phyloP scores from a whole-genome alignment of 2,888 invertebrate species.

The Diloba caeruleocephala region DNA sequence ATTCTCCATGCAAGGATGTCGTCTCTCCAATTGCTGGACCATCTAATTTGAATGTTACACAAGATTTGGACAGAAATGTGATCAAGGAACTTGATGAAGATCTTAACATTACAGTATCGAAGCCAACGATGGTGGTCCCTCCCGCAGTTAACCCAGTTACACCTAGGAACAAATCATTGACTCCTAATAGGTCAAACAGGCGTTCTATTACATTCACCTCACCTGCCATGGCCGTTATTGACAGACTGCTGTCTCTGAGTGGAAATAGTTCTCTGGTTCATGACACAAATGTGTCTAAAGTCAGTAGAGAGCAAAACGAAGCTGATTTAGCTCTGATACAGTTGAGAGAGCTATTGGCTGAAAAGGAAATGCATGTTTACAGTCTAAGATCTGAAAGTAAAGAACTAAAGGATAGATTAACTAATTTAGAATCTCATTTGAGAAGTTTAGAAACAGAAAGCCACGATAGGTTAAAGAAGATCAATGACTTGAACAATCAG shows the following conservation, averaged over 20 bases:
- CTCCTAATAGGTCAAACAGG: slow-evolving; percentile 76
- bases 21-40: slow-evolving; percentile 62
- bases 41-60: slow-evolving; percentile 62
- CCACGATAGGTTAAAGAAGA: slow-evolving; percentile 72
- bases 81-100: slow-evolving; percentile 70
- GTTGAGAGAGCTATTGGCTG: slow-evolving; percentile 86
- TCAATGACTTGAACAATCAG: slow-evolving; percentile 77
- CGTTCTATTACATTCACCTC: slow-evolving; percentile 82
- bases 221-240: slow-evolving; percentile 87
- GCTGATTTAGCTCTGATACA: slow-evolving; percentile 77
- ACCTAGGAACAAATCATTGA: slow-evolving; percentile 70
- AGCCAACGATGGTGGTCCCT: slow-evolving; percentile 84
- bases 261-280: slow-evolving; percentile 72
- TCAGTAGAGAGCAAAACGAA: slow-evolving; percentile 70
- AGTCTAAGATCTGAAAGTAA: slow-evolving; percentile 84
- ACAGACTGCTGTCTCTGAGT: slow-evolving; percentile 83
- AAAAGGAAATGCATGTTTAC: slow-evolving; percentile 87
- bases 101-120: slow-evolving; percentile 69
- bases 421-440: slow-evolving; percentile 76
- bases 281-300: slow-evolving; percentile 63
- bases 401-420: slow-evolving; percentile 83
- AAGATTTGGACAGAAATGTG: slow-evolving; percentile 54
- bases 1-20: slow-evolving; percentile 46
- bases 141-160: slow-evolving; percentile 80
- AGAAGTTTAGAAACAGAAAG: slow-evolving; percentile 73